These are phyloP conservation scores for Tetranychus truncatus DNA, from an alignment of 2,888 invertebrate genomes.

Conservation along the genomic window DNA sequence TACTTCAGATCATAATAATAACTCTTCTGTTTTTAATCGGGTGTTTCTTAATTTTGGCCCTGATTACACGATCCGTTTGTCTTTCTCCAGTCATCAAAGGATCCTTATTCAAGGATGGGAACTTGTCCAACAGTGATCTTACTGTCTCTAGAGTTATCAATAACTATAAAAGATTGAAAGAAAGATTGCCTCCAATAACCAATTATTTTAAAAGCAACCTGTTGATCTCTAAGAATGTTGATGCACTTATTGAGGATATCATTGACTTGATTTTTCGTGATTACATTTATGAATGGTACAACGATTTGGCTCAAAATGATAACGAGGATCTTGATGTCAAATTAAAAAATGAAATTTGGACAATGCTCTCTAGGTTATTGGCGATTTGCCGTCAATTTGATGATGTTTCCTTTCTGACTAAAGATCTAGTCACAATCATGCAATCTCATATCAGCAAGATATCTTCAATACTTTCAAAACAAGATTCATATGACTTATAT, in stretches of 20 bases:
- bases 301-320: slow-evolving; percentile 45
- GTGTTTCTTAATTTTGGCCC: too few relatives aligned
- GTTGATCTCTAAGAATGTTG: slow-evolving; percentile 48
- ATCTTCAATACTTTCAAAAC: slow-evolving; percentile 46
- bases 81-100: too few relatives aligned
- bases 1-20: too few relatives aligned
- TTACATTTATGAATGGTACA: slow-evolving; percentile 57
- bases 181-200: neutral
- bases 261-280: slow-evolving; percentile 60
- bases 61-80: too few relatives aligned
- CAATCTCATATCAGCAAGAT: slow-evolving; percentile 70
- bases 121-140: too few relatives aligned
- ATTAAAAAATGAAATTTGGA: slow-evolving; percentile 50
- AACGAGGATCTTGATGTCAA: neutral
- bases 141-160: too few relatives aligned
- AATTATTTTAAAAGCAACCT: slow-evolving; percentile 19
- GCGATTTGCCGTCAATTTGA: slow-evolving; percentile 55
- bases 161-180: too few relatives aligned
- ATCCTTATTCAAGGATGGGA: too few relatives aligned
- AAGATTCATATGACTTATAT: slow-evolving; percentile 35
- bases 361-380: slow-evolving; percentile 53
- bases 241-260: slow-evolving; percentile 60
- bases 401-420: slow-evolving; percentile 59
- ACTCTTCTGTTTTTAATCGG: too few relatives aligned
- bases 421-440: slow-evolving; percentile 58